Conservation (phyloP, 1,140 invertebrate genomes). For the Lycorma delicatula region DNA sequence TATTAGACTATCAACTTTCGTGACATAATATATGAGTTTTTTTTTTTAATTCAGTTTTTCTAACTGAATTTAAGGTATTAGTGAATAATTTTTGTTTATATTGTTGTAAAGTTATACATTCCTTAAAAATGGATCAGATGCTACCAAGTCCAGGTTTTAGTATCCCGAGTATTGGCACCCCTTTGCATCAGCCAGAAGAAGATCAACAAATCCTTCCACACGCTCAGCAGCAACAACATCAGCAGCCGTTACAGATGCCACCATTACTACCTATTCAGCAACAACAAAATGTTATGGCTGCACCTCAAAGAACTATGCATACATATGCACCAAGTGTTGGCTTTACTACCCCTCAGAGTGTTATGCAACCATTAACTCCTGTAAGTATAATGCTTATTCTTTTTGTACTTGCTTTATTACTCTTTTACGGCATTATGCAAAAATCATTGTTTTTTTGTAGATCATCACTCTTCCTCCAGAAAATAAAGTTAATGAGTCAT, state of each 20-base stretch:
- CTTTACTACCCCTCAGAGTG: constrained; percentile 60
- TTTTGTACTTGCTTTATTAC: too few species aligned
- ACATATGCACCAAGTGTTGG: constrained; percentile 50
- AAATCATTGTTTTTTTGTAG: too few species aligned
- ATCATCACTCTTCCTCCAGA: too few species aligned
- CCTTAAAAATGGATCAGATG: constrained; percentile 70
- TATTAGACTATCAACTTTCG: too few species aligned
- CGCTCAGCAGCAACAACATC: constrained; percentile 65
- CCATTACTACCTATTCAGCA: constrained; percentile 47
- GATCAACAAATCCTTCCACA: constrained; percentile 77
- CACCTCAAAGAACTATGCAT: constrained; percentile 56
- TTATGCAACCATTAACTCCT: constrained; percentile 83
- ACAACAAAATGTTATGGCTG: constrained; percentile 36
- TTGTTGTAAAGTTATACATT: neutral
- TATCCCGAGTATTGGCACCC: constrained; percentile 83
- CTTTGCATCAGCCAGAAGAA: constrained; percentile 82
- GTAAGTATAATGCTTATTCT: constrained; percentile 43
- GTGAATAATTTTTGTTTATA: neutral
- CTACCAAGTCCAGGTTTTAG: constrained; percentile 79
- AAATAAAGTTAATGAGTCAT: neutral
- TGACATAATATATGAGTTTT: too few species aligned
- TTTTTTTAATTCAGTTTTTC: too few species aligned
- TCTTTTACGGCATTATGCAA: neutral
- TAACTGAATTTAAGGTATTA: neutral
- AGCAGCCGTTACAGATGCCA: constrained; percentile 44